Percentiles rank a stretch among this genome's conserved stretches.
phyloP scores from a whole-genome alignment of 1,140 invertebrate genomes.

The Leptinotarsa defecta region DNA sequence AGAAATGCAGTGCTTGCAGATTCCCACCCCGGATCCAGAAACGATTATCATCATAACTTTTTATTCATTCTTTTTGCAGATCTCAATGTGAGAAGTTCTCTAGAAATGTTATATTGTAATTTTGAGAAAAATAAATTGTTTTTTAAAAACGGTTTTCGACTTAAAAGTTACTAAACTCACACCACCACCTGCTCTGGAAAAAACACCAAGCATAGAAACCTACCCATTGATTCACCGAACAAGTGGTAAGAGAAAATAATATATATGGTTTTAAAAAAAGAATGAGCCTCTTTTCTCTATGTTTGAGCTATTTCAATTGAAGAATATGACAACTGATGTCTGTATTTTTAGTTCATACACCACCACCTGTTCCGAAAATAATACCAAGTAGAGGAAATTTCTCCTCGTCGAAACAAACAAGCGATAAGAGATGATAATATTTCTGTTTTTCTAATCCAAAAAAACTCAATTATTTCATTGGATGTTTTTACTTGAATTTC shows the following conservation, averaged over 20 bases:
- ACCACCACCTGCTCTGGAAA: conserved; percentile 7
- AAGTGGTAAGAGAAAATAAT: neutral
- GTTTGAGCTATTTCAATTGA: neutral
- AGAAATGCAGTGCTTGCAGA: too few relatives aligned
- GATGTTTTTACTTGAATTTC: conserved; percentile 1
- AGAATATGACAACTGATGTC: neutral
- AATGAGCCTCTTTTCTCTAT: neutral
- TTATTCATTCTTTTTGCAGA: too few relatives aligned
- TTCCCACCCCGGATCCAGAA: too few relatives aligned
- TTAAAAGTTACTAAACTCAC: neutral
- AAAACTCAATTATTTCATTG: neutral
- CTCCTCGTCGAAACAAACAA: conserved; percentile 8
- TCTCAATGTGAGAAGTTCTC: too few relatives aligned
- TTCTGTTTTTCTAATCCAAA: neutral
- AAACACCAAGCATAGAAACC: neutral
- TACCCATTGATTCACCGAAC: neutral
- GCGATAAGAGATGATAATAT: neutral
- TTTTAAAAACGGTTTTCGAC: too few relatives aligned
- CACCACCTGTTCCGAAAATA: neutral
- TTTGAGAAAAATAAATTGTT: too few relatives aligned
- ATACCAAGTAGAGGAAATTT: conserved; percentile 6
- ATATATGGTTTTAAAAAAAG: neutral
- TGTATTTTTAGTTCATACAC: conserved; percentile 3
- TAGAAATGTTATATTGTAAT: too few relatives aligned
- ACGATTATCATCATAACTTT: too few relatives aligned